phyloP scores from a whole-genome alignment of 2,113 vertebrate genomes.

The Psilopogon haemacephalus region DNA sequence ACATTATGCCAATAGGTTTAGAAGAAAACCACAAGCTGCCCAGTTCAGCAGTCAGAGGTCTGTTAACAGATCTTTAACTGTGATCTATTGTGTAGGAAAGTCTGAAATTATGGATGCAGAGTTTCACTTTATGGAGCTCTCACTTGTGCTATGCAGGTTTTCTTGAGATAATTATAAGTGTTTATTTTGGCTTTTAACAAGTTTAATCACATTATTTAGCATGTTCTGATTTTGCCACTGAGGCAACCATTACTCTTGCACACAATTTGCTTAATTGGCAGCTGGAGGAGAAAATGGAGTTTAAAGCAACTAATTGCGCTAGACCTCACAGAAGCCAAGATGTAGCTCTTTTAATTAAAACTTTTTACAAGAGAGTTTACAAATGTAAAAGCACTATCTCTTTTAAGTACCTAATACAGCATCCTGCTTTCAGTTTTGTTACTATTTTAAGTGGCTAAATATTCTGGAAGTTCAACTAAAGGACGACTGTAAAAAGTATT shows the following conservation, averaged over 20 bases:
- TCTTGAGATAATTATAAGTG: conserved; percentile 82
- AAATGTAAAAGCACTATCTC: conserved; percentile 37
- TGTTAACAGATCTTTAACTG: conserved; percentile 83
- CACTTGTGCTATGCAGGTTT: conserved; percentile 59
- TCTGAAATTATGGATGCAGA: conserved; percentile 70
- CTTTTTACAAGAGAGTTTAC: conserved; percentile 21
- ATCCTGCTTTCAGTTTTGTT: neutral
- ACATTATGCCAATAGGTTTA: conserved; percentile 77
- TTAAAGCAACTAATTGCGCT: conserved; percentile 38
- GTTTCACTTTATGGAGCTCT: conserved; percentile 71
- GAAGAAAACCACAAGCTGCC: conserved; percentile 76
- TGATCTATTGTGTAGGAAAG: conserved; percentile 74
- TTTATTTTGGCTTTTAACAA: conserved; percentile 86
- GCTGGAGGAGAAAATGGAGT: neutral
- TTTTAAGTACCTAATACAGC: neutral
- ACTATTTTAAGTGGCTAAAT: conserved; percentile 4
- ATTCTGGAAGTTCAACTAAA: conserved; percentile 5
- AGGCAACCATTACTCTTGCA: conserved; percentile 57
- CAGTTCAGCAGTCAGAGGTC: conserved; percentile 74
- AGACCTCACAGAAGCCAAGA: conserved; percentile 32
- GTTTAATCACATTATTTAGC: conserved; percentile 83
- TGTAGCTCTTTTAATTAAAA: conserved; percentile 26
- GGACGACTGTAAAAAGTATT: neutral
- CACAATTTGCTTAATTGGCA: conserved; percentile 41
- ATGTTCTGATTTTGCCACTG: conserved; percentile 72